These are phyloP conservation scores for Prietella phreatophila DNA, from an alignment of 2,113 vertebrate species.

Conservation along the genomic window DNA sequence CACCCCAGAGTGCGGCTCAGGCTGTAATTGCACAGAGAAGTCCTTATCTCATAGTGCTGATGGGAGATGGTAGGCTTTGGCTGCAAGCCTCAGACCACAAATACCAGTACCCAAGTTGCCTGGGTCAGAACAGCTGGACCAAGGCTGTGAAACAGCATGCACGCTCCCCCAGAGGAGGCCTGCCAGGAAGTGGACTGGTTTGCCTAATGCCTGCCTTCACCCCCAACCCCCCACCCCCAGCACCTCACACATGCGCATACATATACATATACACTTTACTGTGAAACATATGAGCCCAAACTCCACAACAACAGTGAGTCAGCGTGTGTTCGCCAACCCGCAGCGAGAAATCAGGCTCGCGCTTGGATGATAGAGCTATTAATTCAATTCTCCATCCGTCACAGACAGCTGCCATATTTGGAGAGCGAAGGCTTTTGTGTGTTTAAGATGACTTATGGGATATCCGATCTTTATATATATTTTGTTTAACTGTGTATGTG, in stretches of 20 bases:
- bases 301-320: constrained; percentile 39
- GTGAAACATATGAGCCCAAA: constrained; percentile 31
- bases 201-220: constrained; percentile 41
- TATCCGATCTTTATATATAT: constrained; percentile 1
- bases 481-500: constrained; percentile 25
- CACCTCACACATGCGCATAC: not conserved
- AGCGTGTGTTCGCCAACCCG: not conserved
- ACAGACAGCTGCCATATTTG: constrained; percentile 4
- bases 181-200: constrained; percentile 46
- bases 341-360: constrained; percentile 6
- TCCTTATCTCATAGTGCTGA: constrained; percentile 53
- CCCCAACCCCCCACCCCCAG: not conserved
- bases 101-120: constrained; percentile 46
- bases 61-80: constrained; percentile 50
- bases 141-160: constrained; percentile 41
- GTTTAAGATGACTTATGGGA: constrained; percentile 24
- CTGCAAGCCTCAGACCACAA: constrained; percentile 51
- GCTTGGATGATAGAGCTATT: constrained; percentile 1
- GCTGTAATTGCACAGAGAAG: constrained; percentile 54
- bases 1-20: constrained; percentile 28
- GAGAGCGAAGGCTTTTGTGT: not conserved
- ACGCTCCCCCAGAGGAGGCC: constrained; percentile 41
- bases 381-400: constrained; percentile 11
- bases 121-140: constrained; percentile 32
- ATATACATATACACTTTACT: constrained; percentile 3